These are phyloP conservation scores for Pimephales promelas DNA, from an alignment of 2,113 vertebrate species.

Conservation along the genomic window DNA sequence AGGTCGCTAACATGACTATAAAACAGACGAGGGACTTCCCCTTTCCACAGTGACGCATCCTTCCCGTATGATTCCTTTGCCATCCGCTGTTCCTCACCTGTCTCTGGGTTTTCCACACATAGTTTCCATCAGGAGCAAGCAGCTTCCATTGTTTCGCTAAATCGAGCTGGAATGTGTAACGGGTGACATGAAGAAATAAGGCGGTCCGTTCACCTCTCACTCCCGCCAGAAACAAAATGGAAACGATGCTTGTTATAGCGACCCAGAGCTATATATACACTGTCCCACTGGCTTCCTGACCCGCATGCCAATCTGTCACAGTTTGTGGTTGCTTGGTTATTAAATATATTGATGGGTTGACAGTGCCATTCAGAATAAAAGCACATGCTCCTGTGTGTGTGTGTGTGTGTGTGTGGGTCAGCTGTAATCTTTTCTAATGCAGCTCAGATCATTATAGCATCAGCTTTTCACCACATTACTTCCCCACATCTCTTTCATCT, in stretches of 20 bases:
- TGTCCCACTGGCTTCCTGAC: conserved; percentile 25
- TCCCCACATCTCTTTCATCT: conserved; percentile 17
- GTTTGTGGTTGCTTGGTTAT: conserved; percentile 1
- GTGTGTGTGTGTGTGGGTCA: conserved; percentile 1
- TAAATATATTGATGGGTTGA: conserved; percentile 3
- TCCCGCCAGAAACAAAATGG: conserved; percentile 17
- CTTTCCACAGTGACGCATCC: not conserved
- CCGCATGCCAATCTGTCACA: conserved; percentile 9
- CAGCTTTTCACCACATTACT: conserved; percentile 26
- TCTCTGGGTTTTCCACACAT: conserved; percentile 20
- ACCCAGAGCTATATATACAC: conserved; percentile 22
- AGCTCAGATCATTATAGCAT: conserved; percentile 25
- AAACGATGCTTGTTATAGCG: not conserved
- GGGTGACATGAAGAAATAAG: not conserved
- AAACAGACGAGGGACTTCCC: not conserved
- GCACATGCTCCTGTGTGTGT: not conserved
- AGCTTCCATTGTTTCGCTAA: conserved; percentile 22
- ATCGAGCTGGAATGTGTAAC: conserved; percentile 27
- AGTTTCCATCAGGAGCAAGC: conserved; percentile 2
- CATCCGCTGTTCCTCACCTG: conserved; percentile 3
- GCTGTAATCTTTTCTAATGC: conserved; percentile 36
- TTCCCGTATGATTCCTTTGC: not conserved
- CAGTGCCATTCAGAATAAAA: not conserved
- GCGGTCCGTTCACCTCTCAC: not conserved
- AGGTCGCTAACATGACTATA: not conserved